Evolutionary conservation across 2,113 vertebrate genomes (phyloP), one percentile per base, ranked within the genome.

Genomic region (Trichomycterus rosablanca): DNA sequence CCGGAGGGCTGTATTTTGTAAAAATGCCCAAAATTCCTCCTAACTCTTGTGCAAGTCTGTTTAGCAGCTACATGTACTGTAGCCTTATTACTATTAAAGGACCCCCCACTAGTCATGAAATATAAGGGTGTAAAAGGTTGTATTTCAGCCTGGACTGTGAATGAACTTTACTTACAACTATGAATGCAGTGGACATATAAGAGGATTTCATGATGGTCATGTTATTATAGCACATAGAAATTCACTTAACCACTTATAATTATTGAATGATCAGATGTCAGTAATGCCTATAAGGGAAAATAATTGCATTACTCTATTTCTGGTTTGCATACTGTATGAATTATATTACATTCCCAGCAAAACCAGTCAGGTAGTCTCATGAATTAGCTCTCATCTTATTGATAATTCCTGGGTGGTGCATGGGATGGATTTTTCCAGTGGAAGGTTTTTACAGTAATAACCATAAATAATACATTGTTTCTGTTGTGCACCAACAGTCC

Each of bases 391-490:
- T 14, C 10, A 26, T 26, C 52, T 28, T 5, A 22, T 37, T 52
- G 35, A 58, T 19, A 37, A 2, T 7, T 34, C 9, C 10, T 16
- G 24, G 23, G 10, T 32, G 15, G 8, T 26, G 32, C 16, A 24
- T 48, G 20, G 15, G 19, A 26, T 2, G 6, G 2, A 24, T 37
- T 44, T 46, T 39, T 54, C 30, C 44, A 54, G 16, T 30, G 18
- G 56, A 30, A 40, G 20, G 1, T 5, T 39, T 39, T 40, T 22
- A 55, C 7, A 12, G 11, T 28, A 48, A 49, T 48, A 19, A 22
- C 32, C 9, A 30, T 40, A 48, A 49, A 48, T 48, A 10, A 16
- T 46, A 58, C 44, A 40, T 59, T 54, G 20, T 5, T 19, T 18
- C 4, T 48, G 42, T 15, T 39, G 48, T 60, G n/a, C n/a, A n/a